Percentiles rank a stretch among this genome's conserved stretches.
Conservation (phyloP, 2,797 vertebrate genomes). For the Eulemur coronatus region DNA sequence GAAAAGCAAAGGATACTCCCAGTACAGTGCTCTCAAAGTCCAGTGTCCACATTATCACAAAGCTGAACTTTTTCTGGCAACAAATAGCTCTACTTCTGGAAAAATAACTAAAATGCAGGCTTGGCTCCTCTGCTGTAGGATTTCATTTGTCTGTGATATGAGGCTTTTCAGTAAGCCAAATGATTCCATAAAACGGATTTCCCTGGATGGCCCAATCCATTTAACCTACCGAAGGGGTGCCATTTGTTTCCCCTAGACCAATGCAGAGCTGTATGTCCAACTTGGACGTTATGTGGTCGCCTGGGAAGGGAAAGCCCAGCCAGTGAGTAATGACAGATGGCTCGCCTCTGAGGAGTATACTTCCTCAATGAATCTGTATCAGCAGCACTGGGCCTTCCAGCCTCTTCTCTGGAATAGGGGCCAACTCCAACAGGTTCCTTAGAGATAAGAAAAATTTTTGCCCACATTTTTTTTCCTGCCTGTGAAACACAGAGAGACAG, state of each 20-base stretch:
- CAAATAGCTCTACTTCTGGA: conserved; percentile 39
- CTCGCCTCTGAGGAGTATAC: conserved; percentile 25
- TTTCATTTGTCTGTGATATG: conserved; percentile 62
- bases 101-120: conserved; percentile 63
- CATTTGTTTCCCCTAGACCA: conserved; percentile 59
- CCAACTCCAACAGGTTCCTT: conserved; percentile 36
- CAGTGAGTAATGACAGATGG: conserved; percentile 34
- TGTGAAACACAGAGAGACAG: conserved; percentile 33
- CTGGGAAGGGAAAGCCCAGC: conserved; percentile 33
- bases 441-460: conserved; percentile 39
- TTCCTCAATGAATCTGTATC: conserved; percentile 46
- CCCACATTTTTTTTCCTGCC: conserved; percentile 47
- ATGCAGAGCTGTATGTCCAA: conserved; percentile 14
- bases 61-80: conserved; percentile 56
- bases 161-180: conserved; percentile 61
- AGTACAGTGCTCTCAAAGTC: background rate
- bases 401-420: conserved; percentile 26
- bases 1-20: background rate
- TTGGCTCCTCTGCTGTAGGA: conserved; percentile 47
- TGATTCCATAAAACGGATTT: conserved; percentile 71
- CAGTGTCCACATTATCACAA: background rate
- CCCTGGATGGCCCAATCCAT: conserved; percentile 60
- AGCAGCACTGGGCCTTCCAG: background rate
- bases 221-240: conserved; percentile 49
- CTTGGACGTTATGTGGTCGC: conserved; percentile 28